Percentiles rank a stretch among this genome's conserved stretches.
Conservation (phyloP, 92 coral and sea anemone genomes). For the Scolanthus callimorphus region DNA sequence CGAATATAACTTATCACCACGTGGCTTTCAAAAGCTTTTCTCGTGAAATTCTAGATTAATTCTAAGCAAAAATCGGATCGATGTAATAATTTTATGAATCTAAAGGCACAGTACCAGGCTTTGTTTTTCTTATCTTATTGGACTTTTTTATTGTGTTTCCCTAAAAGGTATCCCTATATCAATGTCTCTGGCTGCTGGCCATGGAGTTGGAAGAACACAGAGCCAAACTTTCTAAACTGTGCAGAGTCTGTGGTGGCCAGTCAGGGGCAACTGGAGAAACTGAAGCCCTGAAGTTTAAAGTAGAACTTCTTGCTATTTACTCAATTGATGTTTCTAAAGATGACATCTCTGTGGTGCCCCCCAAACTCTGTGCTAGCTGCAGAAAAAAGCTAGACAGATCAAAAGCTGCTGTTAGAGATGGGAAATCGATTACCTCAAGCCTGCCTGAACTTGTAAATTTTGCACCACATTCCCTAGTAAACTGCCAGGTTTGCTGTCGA, state of each 20-base stretch:
- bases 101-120: too few relatives aligned
- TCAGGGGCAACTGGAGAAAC: neutral
- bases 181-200: too few relatives aligned
- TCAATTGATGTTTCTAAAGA: neutral
- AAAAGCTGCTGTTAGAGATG: neutral
- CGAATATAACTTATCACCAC: too few relatives aligned
- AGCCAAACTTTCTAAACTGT: neutral
- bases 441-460: too few relatives aligned
- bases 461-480: too few relatives aligned
- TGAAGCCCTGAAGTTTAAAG: neutral
- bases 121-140: too few relatives aligned
- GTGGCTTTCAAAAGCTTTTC: too few relatives aligned
- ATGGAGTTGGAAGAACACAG: neutral
- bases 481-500: too few relatives aligned
- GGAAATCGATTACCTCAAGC: neutral
- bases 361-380: neutral
- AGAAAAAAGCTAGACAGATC: neutral
- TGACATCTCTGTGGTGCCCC: neutral
- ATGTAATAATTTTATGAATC: too few relatives aligned
- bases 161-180: too few relatives aligned
- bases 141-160: neutral
- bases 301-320: neutral
- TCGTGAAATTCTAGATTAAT: too few relatives aligned
- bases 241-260: neutral
- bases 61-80: too few relatives aligned